Evolutionary conservation across 2,113 vertebrate species (phyloP), one percentile per base, ranked within the genome.

Genomic region (Nanorana parkeri): DNA sequence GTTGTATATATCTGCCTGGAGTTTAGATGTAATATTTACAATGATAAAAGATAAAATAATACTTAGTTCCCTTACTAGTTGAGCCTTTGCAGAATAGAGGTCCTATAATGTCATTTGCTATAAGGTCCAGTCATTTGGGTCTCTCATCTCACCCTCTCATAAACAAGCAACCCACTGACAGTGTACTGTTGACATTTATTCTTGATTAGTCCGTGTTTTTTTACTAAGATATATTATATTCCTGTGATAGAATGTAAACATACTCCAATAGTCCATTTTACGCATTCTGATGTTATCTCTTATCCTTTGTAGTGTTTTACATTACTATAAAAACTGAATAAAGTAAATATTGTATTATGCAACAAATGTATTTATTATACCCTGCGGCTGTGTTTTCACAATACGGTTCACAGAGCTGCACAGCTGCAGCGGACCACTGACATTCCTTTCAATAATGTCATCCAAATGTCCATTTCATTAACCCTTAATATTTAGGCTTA

Each of bases 251-350:
- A 47, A 47, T 47, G 41, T 47, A 47, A 47, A 47, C 41, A 47
- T 47, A 47, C 6, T 47, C 10, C 41, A 5, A 41, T 60, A 60
- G 8, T 3, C 60, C 15, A 10, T 36, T 67, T 67, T 67, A 67
- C 65, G 28, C 28, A 41, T 41, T n/a, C 65, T 41, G 65, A 67
- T 67, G 29, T 67, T 67, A 41, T 67, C 65, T 20, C 21, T 71
- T 19, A 47, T 15, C 47, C 52, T 29, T 52, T 71, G 13, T 52
- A 20, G 23, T 54, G 41, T 52, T 54, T 71, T 52, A 16, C 3
- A 71, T 71, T 71, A 71, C 15, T 8, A 32, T 17, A 29, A 68
- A 23, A 11, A 17, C 51, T 54, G 4, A 71, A 54, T 71, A 54
- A 4, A 29, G 17, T 71, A 54, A 26, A 67, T 67, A 41, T 67